Conservation (phyloP, 2,797 vertebrate species). For the Sandelia bainsii region DNA sequence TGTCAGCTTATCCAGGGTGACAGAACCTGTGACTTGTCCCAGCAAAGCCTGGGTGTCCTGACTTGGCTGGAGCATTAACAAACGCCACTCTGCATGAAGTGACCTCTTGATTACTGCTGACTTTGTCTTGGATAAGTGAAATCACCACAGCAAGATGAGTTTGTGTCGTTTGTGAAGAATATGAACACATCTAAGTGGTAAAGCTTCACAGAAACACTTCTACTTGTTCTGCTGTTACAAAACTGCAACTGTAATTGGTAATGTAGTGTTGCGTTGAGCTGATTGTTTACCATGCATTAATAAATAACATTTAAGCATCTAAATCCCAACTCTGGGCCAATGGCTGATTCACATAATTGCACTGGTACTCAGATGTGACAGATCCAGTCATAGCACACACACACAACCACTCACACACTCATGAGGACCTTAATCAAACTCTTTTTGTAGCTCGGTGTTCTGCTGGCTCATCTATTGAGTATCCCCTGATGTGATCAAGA, state of each 20-base stretch:
- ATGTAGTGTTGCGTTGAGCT: conserved; percentile 55
- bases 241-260: conserved; percentile 57
- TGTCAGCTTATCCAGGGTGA: conserved; percentile 55
- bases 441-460: conserved; percentile 39
- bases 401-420: not conserved
- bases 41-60: conserved; percentile 37
- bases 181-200: not conserved
- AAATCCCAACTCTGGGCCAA: conserved; percentile 38
- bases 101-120: conserved; percentile 44
- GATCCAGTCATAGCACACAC: conserved; percentile 38
- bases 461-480: conserved; percentile 45
- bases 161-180: conserved; percentile 26
- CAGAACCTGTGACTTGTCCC: conserved; percentile 63
- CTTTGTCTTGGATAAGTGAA: conserved; percentile 38
- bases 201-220: conserved; percentile 3
- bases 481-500: conserved; percentile 59
- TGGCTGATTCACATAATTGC: conserved; percentile 46
- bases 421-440: conserved; percentile 19
- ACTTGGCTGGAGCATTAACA: conserved; percentile 30
- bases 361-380: conserved; percentile 56
- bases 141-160: conserved; percentile 58
- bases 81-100: conserved; percentile 53
- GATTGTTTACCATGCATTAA: conserved; percentile 69
- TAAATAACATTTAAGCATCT: conserved; percentile 68
- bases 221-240: conserved; percentile 36